These are phyloP conservation scores for Lithophane socia DNA, from an alignment of 2,888 invertebrate genomes.

Conservation along the genomic window DNA sequence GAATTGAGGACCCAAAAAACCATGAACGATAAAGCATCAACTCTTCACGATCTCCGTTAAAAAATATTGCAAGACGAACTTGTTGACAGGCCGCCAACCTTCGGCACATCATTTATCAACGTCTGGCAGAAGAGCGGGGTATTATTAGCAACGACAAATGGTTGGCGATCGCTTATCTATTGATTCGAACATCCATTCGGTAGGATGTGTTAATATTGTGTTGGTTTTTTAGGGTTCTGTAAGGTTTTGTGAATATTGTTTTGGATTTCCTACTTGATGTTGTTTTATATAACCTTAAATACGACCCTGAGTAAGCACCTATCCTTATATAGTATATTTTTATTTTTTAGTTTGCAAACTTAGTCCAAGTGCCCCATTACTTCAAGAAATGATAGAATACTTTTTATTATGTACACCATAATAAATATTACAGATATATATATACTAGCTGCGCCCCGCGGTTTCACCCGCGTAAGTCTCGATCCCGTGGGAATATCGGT, in stretches of 20 bases:
- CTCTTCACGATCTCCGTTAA: constrained; percentile 56
- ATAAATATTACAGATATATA: no score
- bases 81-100: constrained; percentile 77
- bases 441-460: no score
- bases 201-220: constrained; percentile 71
- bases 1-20: constrained; percentile 38
- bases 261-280: neutral
- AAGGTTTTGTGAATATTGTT: constrained; percentile 10
- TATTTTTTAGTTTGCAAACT: no score
- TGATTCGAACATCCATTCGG: constrained; percentile 72
- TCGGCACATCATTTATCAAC: constrained; percentile 76
- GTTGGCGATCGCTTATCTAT: constrained; percentile 79
- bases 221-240: constrained; percentile 61
- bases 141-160: constrained; percentile 82
- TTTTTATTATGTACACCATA: no score
- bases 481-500: no score
- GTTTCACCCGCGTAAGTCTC: no score
- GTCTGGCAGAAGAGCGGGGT: constrained; percentile 69
- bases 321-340: neutral
- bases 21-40: constrained; percentile 45
- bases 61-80: constrained; percentile 74
- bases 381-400: no score
- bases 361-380: no score
- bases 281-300: neutral
- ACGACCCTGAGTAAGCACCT: neutral